Conservation (phyloP, 2,797 vertebrate genomes). For the Microctenopoma lineatum region DNA sequence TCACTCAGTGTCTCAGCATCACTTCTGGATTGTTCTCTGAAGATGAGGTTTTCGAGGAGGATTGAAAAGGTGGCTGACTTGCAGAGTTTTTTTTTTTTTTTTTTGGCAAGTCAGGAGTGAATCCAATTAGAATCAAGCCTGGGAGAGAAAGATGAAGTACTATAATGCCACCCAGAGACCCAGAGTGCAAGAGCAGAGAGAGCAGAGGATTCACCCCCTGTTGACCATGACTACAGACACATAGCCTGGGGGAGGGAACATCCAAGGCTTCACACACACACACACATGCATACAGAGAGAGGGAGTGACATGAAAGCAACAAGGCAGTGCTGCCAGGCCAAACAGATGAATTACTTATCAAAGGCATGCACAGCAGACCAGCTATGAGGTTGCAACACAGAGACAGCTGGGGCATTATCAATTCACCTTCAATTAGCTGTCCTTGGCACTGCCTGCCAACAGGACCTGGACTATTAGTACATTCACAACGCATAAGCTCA, state of each 20-base stretch:
- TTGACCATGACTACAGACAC: slow-evolving; percentile 77
- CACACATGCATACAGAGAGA: slow-evolving; percentile 30
- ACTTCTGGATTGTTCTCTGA: slow-evolving; percentile 34
- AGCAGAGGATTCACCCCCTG: slow-evolving; percentile 66
- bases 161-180: slow-evolving; percentile 61
- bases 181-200: slow-evolving; percentile 51
- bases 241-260: slow-evolving; percentile 67
- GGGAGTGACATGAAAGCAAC: slow-evolving; percentile 75
- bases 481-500: slow-evolving; percentile 47
- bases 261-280: slow-evolving; percentile 60
- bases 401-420: slow-evolving; percentile 71
- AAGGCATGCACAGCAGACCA: slow-evolving; percentile 63
- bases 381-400: slow-evolving; percentile 67
- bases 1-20: slow-evolving; percentile 12
- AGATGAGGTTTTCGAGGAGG: slow-evolving; percentile 20
- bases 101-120: slow-evolving; percentile 22
- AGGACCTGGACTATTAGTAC: slow-evolving; percentile 46
- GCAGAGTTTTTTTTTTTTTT: neutral
- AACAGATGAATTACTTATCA: slow-evolving; percentile 82
- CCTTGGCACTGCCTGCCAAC: slow-evolving; percentile 61
- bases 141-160: slow-evolving; percentile 58
- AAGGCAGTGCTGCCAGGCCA: slow-evolving; percentile 75
- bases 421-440: slow-evolving; percentile 80
- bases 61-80: slow-evolving; percentile 40
- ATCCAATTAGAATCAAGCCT: slow-evolving; percentile 64